Evolutionary conservation across 2,113 vertebrate species (phyloP), one percentile per base, ranked within the genome.

Genomic region (Lepus timidus): DNA sequence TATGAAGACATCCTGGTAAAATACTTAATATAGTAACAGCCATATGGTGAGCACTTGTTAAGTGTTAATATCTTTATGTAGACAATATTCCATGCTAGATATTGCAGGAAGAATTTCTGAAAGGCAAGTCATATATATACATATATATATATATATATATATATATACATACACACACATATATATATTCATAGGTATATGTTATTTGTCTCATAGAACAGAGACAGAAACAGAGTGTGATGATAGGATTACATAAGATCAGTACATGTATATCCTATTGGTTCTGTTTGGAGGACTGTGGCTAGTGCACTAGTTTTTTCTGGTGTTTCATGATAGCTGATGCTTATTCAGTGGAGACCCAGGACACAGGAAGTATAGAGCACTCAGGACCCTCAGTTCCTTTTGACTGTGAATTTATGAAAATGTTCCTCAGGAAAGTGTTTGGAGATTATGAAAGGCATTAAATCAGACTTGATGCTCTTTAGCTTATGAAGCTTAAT

Each of bases 101-200:
- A 62, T 94, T 95, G 16, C n/a, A 94, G 65, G 51, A 83, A 95
- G 58, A 85, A 88, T 89, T 88, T 92, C 82, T 85, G 29, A 70
- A 96, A 92, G 44, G 11, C 61, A 92, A 78, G 25, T 78, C 33
- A 89, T 95, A 44, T 44, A 44, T 44, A 33, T 10, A n/a, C 1
- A 16, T n/a, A n/a, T 29, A 74, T 14, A 58, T 9, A 39, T 14
- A 44, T 12, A 62, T 17, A 13, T 4, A 12, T n/a, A n/a, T n/a
- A 58, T 9, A 39, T 14, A 44, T 12, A 62, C 25, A 13, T 4
- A 12, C 4, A 27, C 39, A 27, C 7, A 78, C 22, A 12, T n/a
- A 13, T 11, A 55, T 17, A 9, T 44, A 44, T 44, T 44, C 19
- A 58, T 58, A 58, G 14, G 19, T 58, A 19, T 58, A 17, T 58